phyloP scores from a whole-genome alignment of 2,797 vertebrate species.

The Pampus argenteus region DNA sequence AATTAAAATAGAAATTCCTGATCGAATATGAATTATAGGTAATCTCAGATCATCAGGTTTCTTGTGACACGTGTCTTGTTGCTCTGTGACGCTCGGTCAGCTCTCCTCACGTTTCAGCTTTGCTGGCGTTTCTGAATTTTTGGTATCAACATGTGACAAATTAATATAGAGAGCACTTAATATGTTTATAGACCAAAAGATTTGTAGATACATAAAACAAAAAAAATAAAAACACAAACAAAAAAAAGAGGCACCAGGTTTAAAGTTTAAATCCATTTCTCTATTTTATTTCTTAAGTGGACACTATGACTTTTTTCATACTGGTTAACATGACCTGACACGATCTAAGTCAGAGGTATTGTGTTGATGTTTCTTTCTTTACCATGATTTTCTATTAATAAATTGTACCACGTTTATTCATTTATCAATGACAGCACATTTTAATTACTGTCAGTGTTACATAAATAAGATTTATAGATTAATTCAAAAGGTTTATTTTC shows the following conservation, averaged over 20 bases:
- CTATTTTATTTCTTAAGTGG: no score
- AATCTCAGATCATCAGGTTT: constrained; percentile 25
- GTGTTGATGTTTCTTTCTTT: background rate
- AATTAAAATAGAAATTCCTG: constrained; percentile 44
- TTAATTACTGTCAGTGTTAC: background rate
- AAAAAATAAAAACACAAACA: background rate
- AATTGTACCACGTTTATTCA: background rate
- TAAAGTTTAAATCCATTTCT: background rate
- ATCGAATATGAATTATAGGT: constrained; percentile 18
- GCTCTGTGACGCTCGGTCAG: constrained; percentile 32
- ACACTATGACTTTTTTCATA: no score
- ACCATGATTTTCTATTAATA: background rate
- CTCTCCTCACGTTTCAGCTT: constrained; percentile 60
- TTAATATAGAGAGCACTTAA: constrained; percentile 1
- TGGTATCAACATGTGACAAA: constrained; percentile 41
- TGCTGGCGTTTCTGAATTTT: constrained; percentile 36
- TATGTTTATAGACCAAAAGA: background rate
- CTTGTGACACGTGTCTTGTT: constrained; percentile 32
- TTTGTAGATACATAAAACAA: background rate
- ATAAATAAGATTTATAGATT: background rate
- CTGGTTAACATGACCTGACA: background rate
- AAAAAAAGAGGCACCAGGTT: background rate
- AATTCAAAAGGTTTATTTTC: background rate
- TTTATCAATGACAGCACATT: background rate
- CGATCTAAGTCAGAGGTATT: background rate